Evolutionary conservation across 2,113 vertebrate species (phyloP).

Genomic region (Rhipidura dahli): DNA sequence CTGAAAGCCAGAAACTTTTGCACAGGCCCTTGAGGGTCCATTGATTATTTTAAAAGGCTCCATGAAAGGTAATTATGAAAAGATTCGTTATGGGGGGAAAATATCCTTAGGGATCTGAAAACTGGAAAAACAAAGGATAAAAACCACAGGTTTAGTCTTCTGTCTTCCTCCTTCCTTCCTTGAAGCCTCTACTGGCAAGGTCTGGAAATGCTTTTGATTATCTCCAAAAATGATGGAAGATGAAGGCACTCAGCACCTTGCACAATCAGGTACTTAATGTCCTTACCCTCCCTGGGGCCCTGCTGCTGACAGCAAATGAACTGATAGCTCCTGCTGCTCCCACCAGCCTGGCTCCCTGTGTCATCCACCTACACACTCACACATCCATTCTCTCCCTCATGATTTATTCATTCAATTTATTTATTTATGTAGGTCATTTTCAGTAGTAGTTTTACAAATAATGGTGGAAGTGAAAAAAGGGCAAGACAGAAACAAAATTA

Average conservation of each 20-base stretch:
- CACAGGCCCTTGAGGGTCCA: background rate
- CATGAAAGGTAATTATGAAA: background rate
- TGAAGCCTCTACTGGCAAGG: background rate
- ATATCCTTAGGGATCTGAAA: background rate
- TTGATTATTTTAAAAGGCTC: background rate
- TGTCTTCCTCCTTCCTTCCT: background rate
- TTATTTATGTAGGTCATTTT: constrained; percentile 67
- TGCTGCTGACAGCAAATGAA: constrained; percentile 18
- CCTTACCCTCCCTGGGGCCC: background rate
- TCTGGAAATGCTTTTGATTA: constrained; percentile 8
- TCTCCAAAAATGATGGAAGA: background rate
- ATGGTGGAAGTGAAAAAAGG: background rate
- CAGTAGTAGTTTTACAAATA: constrained; percentile 44
- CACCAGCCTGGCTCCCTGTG: constrained; percentile 17
- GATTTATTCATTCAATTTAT: constrained; percentile 58
- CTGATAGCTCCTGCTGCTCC: constrained; percentile 43
- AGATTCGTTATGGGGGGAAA: background rate
- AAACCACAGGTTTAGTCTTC: background rate
- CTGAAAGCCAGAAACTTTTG: background rate
- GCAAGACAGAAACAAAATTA: background rate
- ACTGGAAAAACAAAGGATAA: background rate
- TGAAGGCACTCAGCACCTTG: background rate
- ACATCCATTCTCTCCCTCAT: constrained; percentile 38
- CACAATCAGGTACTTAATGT: background rate
- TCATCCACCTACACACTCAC: constrained; percentile 48